These are phyloP conservation scores for Carcinoscorpius rotundicauda DNA, from an alignment of 1,140 invertebrate genomes.

Conservation along the genomic window DNA sequence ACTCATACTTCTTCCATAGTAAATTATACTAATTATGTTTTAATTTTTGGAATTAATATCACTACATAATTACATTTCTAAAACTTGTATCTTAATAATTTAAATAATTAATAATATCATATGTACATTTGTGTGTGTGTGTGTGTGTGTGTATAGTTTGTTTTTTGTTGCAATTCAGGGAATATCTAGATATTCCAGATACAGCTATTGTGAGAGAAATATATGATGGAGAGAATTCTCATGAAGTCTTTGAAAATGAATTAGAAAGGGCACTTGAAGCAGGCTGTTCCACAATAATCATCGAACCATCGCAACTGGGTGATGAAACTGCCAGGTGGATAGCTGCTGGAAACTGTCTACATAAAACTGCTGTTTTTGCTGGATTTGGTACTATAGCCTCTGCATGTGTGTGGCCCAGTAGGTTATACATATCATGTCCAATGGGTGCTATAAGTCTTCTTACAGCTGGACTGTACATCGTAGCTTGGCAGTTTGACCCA, in stretches of 20 bases:
- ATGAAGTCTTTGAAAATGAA: slow-evolving; percentile 80
- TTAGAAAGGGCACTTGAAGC: slow-evolving; percentile 78
- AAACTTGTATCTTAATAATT: no score
- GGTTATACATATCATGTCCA: slow-evolving; percentile 51
- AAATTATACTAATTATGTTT: no score
- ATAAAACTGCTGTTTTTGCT: slow-evolving; percentile 74
- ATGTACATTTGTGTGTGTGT: no score
- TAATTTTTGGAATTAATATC: no score
- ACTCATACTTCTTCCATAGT: no score
- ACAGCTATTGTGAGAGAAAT: slow-evolving; percentile 44
- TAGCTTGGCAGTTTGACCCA: slow-evolving; percentile 83
- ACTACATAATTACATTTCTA: no score
- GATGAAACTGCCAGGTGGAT: slow-evolving; percentile 94
- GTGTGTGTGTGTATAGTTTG: no score
- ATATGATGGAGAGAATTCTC: slow-evolving; percentile 80
- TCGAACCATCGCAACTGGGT: slow-evolving; percentile 77
- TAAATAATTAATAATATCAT: no score
- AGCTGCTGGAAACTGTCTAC: slow-evolving; percentile 79
- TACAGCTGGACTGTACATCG: slow-evolving; percentile 66
- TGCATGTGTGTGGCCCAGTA: slow-evolving; percentile 55
- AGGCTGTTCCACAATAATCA: slow-evolving; percentile 65
- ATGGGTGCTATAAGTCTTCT: slow-evolving; percentile 57
- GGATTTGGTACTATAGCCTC: slow-evolving; percentile 57
- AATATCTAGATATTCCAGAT: no score
- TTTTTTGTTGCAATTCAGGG: no score